Conservation (phyloP, 2,797 vertebrate genomes). For the Lerista edwardsae region DNA sequence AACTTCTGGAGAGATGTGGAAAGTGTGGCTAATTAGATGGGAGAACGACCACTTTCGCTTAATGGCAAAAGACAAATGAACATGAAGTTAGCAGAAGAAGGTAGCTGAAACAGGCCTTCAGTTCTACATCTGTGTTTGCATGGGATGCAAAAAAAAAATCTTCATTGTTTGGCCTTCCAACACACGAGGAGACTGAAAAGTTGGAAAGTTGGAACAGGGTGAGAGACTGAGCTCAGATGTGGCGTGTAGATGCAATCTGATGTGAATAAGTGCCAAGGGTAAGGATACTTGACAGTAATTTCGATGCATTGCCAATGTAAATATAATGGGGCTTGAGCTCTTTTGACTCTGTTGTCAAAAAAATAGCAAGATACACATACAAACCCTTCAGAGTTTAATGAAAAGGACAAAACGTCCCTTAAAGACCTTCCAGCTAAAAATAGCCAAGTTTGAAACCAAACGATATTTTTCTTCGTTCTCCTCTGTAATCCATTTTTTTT, state of each 20-base stretch:
- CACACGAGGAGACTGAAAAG: fast-evolving
- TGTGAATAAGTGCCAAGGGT: not conserved
- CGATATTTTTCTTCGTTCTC: constrained; percentile 13
- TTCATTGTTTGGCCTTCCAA: not conserved
- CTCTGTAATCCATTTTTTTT: constrained; percentile 18
- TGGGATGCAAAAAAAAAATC: not conserved
- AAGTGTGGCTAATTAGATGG: not conserved
- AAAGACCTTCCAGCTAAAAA: constrained; percentile 29
- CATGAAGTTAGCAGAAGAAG: not conserved
- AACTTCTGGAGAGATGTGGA: not conserved
- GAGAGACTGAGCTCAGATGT: fast-evolving
- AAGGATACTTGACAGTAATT: not conserved
- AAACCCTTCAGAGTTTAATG: not conserved
- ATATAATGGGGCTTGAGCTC: fast-evolving
- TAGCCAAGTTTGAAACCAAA: constrained; percentile 26
- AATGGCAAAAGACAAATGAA: not conserved
- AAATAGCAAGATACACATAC: not conserved
- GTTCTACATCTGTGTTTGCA: fast-evolving
- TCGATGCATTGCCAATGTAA: constrained; percentile 16
- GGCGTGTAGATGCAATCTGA: not conserved
- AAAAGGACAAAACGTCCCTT: not conserved
- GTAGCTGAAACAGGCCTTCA: fast-evolving
- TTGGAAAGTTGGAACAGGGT: not conserved
- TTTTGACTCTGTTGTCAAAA: constrained; percentile 24
- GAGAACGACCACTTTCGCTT: not conserved